A percentile compares a stretch with the other conserved stretches of the same genome.
These are phyloP conservation scores for Tineola bisselliella DNA, from an alignment of 2,888 invertebrate genomes.

Conservation along the genomic window DNA sequence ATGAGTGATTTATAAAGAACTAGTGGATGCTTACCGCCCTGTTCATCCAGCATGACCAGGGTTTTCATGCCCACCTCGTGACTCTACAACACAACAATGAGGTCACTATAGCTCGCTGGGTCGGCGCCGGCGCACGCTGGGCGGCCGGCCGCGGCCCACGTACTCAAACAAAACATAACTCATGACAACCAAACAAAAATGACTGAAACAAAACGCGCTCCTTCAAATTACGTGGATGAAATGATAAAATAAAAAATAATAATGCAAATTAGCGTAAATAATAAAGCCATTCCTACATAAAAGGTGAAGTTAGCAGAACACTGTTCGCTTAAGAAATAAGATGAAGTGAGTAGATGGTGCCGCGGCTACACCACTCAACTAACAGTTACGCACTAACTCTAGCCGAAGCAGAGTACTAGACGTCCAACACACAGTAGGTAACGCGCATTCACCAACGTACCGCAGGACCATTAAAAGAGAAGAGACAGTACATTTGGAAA, in stretches of 20 bases:
- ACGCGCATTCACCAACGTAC: slow-evolving; percentile 48
- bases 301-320: slow-evolving; percentile 56
- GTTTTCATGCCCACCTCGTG: slow-evolving; percentile 99
- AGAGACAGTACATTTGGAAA: slow-evolving; percentile 62
- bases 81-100: slow-evolving; percentile 87
- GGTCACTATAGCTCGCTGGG: slow-evolving; percentile 60
- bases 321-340: slow-evolving; percentile 44
- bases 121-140: slow-evolving; percentile 24
- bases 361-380: slow-evolving; percentile 30
- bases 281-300: slow-evolving; percentile 65
- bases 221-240: neutral
- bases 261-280: slow-evolving; percentile 59
- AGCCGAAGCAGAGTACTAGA: neutral
- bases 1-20: slow-evolving; percentile 63
- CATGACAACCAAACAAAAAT: slow-evolving; percentile 8
- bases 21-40: slow-evolving; percentile 96
- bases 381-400: slow-evolving; percentile 45
- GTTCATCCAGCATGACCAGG: slow-evolving; percentile 99
- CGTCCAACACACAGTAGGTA: neutral
- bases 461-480: slow-evolving; percentile 48
- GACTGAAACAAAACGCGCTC: slow-evolving; percentile 1
- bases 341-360: slow-evolving; percentile 26
- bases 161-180: neutral
- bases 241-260: slow-evolving; percentile 27
- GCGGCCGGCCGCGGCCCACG: slow-evolving; percentile 16